Evolutionary conservation across 1,140 invertebrate species (phyloP).

Genomic region (Drosophila elegans): DNA sequence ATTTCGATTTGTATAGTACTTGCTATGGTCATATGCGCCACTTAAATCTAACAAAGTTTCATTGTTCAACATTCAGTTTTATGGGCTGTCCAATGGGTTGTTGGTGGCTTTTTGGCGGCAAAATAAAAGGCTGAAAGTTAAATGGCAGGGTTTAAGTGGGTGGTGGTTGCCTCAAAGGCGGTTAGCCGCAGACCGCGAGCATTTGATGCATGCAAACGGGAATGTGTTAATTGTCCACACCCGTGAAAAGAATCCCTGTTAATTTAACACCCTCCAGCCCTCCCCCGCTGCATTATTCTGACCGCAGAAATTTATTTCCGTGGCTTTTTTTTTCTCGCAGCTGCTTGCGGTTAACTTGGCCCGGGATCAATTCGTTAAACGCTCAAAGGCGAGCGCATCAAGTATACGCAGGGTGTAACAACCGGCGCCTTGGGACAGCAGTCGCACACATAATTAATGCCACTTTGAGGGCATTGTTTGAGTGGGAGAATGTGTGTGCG

Average conservation of each 20-base stretch:
- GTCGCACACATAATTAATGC: constrained; percentile 56
- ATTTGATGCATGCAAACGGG: constrained; percentile 55
- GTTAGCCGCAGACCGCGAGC: constrained; percentile 66
- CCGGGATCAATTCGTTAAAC: constrained; percentile 33
- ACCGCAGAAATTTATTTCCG: constrained; percentile 45
- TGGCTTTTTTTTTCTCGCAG: constrained; percentile 28
- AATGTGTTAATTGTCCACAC: constrained; percentile 60
- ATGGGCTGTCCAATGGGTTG: constrained; percentile 18
- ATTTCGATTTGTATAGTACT: constrained; percentile 65
- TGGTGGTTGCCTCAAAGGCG: constrained; percentile 44
- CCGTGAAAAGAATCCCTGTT: constrained; percentile 37
- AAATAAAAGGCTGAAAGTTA: constrained; percentile 30
- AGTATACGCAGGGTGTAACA: constrained; percentile 32
- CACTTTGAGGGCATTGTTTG: constrained; percentile 53
- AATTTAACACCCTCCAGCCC: constrained; percentile 13
- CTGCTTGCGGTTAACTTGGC: constrained; percentile 41
- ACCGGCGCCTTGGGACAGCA: constrained; percentile 32
- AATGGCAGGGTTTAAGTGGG: not conserved
- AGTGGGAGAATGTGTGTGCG: constrained; percentile 3
- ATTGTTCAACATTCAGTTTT: constrained; percentile 45
- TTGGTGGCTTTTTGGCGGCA: constrained; percentile 20
- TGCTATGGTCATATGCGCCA: constrained; percentile 40
- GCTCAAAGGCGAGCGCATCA: constrained; percentile 26
- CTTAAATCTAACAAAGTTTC: constrained; percentile 54
- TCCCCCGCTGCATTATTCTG: constrained; percentile 5